A percentile compares a stretch with the other conserved stretches of the same genome.
Conservation (phyloP, 2,113 vertebrate genomes). For the Ceuthmochares aereus region DNA sequence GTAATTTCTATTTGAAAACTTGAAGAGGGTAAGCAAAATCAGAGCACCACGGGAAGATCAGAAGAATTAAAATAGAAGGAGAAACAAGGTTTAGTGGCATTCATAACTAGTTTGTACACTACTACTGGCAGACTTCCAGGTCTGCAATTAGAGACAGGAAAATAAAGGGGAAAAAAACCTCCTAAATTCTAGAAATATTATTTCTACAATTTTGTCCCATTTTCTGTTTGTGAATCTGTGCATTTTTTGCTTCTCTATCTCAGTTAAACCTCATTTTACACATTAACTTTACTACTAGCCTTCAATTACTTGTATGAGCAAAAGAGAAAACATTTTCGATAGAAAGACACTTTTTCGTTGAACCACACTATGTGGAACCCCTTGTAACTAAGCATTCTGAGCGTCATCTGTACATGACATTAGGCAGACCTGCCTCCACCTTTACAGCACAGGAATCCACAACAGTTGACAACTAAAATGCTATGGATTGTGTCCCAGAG, state of each 20-base stretch:
- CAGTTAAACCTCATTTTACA: not conserved
- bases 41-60: rapidly evolving
- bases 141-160: not conserved
- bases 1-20: no score
- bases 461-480: not conserved
- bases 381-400: not conserved
- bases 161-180: not conserved
- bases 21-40: not conserved
- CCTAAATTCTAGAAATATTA: not conserved
- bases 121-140: not conserved
- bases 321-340: not conserved
- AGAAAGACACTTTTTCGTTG: not conserved
- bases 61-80: rapidly evolving
- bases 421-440: not conserved
- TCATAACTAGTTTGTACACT: not conserved
- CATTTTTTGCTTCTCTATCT: not conserved
- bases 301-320: not conserved
- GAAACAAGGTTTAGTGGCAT: not conserved
- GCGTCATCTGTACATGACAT: not conserved
- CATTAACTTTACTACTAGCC: not conserved
- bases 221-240: not conserved
- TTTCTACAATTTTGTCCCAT: not conserved
- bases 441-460: not conserved
- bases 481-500: rapidly evolving
- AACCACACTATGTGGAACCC: not conserved